Percentiles rank a stretch among this genome's conserved stretches.
These are phyloP conservation scores for Heliocidaris tuberculata DNA, from an alignment of 35 echinoderm and acorn worm species.

Conservation along the genomic window DNA sequence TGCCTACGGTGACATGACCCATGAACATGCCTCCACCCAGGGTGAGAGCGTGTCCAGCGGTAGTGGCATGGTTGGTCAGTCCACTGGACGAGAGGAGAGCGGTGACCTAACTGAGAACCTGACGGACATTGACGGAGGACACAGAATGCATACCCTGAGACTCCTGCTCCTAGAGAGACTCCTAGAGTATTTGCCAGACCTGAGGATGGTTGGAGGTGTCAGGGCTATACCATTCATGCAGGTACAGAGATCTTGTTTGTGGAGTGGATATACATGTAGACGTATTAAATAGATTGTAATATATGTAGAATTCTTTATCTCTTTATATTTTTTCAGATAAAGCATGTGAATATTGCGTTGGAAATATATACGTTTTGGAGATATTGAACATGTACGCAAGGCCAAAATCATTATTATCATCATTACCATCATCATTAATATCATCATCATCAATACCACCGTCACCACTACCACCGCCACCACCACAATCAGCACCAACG, in stretches of 20 bases:
- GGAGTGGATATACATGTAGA: no score
- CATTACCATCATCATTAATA: no score
- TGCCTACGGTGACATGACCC: slow-evolving; percentile 86
- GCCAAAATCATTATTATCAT: no score
- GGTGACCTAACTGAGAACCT: slow-evolving; percentile 54
- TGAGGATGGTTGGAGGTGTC: slow-evolving; percentile 91
- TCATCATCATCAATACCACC: no score
- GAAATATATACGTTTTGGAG: no score
- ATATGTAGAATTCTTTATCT: no score
- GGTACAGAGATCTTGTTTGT: slow-evolving; percentile 51
- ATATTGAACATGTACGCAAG: no score
- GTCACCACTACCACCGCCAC: no score
- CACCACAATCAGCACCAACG: no score
- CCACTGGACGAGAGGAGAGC: slow-evolving; percentile 57
- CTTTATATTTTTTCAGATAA: no score
- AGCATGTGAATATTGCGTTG: no score
- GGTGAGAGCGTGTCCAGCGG: slow-evolving; percentile 75
- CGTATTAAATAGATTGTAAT: no score
- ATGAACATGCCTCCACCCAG: slow-evolving; percentile 55
- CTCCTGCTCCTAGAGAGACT: slow-evolving; percentile 83
- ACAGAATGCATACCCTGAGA: slow-evolving; percentile 84
- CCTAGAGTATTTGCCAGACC: slow-evolving; percentile 90
- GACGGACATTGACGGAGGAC: slow-evolving; percentile 67
- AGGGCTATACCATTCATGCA: slow-evolving; percentile 99
- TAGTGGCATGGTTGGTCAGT: slow-evolving; percentile 52